A percentile compares a stretch with the other conserved stretches of the same genome.
Conservation (phyloP, 2,113 vertebrate genomes). For the Colinus virginianus region DNA sequence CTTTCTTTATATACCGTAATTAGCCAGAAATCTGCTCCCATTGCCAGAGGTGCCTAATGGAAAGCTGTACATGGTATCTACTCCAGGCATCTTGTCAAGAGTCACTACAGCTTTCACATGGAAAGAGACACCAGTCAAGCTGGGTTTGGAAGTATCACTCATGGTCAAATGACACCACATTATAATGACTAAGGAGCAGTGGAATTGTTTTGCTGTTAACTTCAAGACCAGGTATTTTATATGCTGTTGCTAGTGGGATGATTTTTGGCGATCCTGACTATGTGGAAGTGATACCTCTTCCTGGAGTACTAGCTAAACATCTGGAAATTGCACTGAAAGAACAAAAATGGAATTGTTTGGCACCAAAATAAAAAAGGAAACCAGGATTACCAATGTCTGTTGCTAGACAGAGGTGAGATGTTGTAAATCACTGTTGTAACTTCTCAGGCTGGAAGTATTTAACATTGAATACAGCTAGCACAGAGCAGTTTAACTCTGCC, state of each 20-base stretch:
- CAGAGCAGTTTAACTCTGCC: neutral
- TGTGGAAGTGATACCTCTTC: neutral
- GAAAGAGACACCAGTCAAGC: neutral
- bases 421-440: neutral
- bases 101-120: rapidly evolving
- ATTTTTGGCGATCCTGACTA: neutral
- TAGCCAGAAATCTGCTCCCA: neutral
- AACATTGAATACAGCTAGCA: neutral
- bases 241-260: neutral
- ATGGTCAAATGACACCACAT: neutral
- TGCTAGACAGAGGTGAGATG: neutral
- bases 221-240: neutral
- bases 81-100: neutral
- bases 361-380: neutral
- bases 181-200: neutral
- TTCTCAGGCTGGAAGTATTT: neutral
- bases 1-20: neutral
- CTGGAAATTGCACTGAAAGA: neutral
- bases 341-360: neutral
- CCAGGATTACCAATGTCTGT: neutral
- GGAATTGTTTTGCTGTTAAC: neutral
- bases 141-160: neutral
- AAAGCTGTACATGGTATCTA: neutral
- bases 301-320: neutral
- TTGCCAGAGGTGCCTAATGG: neutral